Evolutionary conservation across 2,113 vertebrate genomes (phyloP).

Genomic region (Lepisosteus osseus): DNA sequence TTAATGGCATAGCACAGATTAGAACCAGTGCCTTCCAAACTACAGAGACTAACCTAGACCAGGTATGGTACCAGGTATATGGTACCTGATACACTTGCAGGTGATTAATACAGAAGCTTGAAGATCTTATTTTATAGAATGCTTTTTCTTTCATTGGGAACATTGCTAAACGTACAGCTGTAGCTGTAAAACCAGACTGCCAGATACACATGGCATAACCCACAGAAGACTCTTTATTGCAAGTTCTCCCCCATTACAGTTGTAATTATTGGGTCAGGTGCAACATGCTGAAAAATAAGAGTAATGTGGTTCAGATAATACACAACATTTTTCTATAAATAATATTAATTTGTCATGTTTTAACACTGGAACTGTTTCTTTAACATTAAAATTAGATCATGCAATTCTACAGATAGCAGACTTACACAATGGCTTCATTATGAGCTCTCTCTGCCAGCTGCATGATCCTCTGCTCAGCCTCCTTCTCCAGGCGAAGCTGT

Average conservation of each 20-base stretch:
- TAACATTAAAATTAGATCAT: slow-evolving; percentile 48
- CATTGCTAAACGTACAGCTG: neutral
- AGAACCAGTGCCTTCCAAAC: too few relatives aligned
- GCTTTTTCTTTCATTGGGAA: too few relatives aligned
- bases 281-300: slow-evolving; percentile 40
- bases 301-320: slow-evolving; percentile 51
- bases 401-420: slow-evolving; percentile 36
- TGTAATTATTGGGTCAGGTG: slow-evolving; percentile 56
- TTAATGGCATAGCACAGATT: too few relatives aligned
- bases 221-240: slow-evolving; percentile 11
- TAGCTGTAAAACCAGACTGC: slow-evolving; percentile 48
- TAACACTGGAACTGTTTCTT: slow-evolving; percentile 36
- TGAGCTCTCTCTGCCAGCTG: slow-evolving; percentile 68
- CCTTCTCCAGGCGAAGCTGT: slow-evolving; percentile 70
- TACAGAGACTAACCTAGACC: too few relatives aligned
- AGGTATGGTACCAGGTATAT: too few relatives aligned
- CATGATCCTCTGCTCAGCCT: slow-evolving; percentile 71
- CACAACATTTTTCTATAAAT: slow-evolving; percentile 38
- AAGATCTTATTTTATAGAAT: too few relatives aligned
- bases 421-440: slow-evolving; percentile 77
- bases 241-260: slow-evolving; percentile 33
- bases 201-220: slow-evolving; percentile 24
- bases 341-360: slow-evolving; percentile 36
- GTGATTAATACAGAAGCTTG: too few relatives aligned
- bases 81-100: too few relatives aligned